Percentiles rank a stretch among this genome's conserved stretches.
phyloP scores from a whole-genome alignment of 2,113 vertebrate genomes.

The Suncus etruscus region DNA sequence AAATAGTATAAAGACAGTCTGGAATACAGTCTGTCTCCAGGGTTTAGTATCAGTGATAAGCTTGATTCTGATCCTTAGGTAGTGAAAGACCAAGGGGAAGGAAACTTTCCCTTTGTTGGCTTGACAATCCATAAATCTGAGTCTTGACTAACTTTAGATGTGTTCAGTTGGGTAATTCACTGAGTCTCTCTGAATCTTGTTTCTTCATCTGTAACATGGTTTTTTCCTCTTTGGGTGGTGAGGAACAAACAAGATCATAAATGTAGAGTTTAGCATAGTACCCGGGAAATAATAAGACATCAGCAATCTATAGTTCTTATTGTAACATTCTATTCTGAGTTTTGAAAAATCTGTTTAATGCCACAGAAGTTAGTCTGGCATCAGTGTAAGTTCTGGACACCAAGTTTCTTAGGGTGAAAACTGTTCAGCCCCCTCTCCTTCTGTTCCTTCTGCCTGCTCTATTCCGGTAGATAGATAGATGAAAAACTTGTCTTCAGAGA shows the following conservation, averaged over 20 bases:
- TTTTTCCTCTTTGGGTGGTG: background rate
- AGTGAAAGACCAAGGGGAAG: background rate
- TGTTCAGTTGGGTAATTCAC: conserved; percentile 22
- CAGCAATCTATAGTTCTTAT: conserved; percentile 9
- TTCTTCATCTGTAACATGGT: conserved; percentile 20
- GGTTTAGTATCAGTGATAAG: conserved; percentile 1
- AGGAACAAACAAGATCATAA: conserved; percentile 11
- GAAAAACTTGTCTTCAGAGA: conserved; percentile 10
- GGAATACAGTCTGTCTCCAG: background rate
- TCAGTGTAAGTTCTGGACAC: conserved; percentile 56
- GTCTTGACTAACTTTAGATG: background rate
- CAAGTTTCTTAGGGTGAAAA: conserved; percentile 56
- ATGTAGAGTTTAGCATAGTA: background rate
- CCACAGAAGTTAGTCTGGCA: conserved; percentile 66
- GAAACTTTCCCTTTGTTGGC: conserved; percentile 2
- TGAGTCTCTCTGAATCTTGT: background rate
- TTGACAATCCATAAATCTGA: conserved; percentile 12
- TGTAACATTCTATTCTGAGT: conserved; percentile 45
- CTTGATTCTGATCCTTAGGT: conserved; percentile 13
- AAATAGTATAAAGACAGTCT: background rate
- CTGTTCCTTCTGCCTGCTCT: conserved; percentile 47
- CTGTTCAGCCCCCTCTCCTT: conserved; percentile 43
- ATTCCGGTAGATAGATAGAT: conserved; percentile 7
- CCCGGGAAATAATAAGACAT: background rate
- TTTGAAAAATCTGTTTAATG: background rate